phyloP scores from a whole-genome alignment of 2,113 vertebrate genomes.

The Hoplias malabaricus region DNA sequence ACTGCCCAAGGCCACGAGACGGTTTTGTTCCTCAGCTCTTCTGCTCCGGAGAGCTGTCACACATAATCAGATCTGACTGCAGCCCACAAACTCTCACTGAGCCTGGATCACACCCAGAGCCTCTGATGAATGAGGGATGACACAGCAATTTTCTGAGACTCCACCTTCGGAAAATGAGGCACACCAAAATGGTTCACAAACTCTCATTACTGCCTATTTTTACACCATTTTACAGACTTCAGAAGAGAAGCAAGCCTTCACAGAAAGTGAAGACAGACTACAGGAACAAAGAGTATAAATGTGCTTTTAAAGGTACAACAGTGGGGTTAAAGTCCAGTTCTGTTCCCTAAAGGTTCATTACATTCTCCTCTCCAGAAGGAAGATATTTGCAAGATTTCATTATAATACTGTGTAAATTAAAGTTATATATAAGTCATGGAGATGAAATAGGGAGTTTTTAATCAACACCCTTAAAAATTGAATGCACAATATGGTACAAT shows the following conservation, averaged over 20 bases:
- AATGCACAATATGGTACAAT: too few species aligned
- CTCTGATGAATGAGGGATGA: conserved; percentile 40
- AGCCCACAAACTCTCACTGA: conserved; percentile 7
- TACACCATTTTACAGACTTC: neutral
- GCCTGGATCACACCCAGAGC: conserved; percentile 19
- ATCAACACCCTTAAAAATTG: too few species aligned
- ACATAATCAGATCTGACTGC: conserved; percentile 35
- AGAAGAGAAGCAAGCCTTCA: neutral
- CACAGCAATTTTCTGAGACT: conserved; percentile 38
- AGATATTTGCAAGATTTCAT: too few species aligned
- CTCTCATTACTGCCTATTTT: neutral
- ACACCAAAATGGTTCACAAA: neutral
- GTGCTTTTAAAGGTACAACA: too few species aligned
- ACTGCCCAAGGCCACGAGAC: neutral
- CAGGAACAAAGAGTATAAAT: too few species aligned
- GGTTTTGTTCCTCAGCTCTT: neutral
- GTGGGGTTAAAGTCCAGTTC: too few species aligned
- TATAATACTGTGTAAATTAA: too few species aligned
- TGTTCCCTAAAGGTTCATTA: too few species aligned
- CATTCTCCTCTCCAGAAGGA: too few species aligned
- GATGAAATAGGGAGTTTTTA: too few species aligned
- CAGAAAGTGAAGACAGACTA: too few species aligned
- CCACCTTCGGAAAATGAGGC: neutral
- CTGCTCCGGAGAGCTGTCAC: conserved; percentile 21
- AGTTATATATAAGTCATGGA: too few species aligned